Percentiles rank a stretch among this genome's conserved stretches.
Conservation (phyloP, 2,888 invertebrate species). For the Sarcophaga variegata region DNA sequence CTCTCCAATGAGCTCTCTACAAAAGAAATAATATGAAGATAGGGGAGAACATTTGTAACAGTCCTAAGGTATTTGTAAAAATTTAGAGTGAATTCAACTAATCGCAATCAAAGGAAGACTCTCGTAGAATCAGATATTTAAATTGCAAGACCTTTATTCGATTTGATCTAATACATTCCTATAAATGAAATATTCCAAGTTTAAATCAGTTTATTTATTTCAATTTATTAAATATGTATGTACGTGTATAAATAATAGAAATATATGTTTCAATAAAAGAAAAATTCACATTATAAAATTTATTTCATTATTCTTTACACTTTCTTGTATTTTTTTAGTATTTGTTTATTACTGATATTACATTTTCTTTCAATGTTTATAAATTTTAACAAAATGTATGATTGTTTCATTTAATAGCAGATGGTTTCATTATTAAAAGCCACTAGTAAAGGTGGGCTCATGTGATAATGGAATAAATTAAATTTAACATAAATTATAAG, state of each 20-base stretch:
- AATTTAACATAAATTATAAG: not conserved
- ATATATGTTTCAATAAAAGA: not conserved
- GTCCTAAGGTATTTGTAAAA: too few relatives aligned
- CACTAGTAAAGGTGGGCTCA: constrained; percentile 24
- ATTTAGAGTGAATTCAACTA: too few relatives aligned
- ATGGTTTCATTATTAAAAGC: constrained; percentile 7
- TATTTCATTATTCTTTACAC: not conserved
- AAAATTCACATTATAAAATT: not conserved
- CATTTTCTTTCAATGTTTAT: not conserved
- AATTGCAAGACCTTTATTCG: not conserved
- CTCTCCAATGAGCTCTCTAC: too few relatives aligned
- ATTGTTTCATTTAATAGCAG: constrained; percentile 3
- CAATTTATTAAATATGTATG: not conserved
- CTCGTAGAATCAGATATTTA: too few relatives aligned
- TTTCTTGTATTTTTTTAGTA: not conserved
- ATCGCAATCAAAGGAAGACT: too few relatives aligned
- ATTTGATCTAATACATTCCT: not conserved
- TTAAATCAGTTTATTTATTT: not conserved
- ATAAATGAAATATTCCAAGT: not conserved
- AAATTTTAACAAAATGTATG: not conserved
- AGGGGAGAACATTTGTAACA: too few relatives aligned
- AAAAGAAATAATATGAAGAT: too few relatives aligned
- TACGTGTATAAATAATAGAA: not conserved
- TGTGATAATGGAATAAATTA: constrained; percentile 1
- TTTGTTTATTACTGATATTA: not conserved